A percentile compares a stretch with the other conserved stretches of the same genome.
Conservation (phyloP, 2,888 invertebrate species). For the Dione juno region DNA sequence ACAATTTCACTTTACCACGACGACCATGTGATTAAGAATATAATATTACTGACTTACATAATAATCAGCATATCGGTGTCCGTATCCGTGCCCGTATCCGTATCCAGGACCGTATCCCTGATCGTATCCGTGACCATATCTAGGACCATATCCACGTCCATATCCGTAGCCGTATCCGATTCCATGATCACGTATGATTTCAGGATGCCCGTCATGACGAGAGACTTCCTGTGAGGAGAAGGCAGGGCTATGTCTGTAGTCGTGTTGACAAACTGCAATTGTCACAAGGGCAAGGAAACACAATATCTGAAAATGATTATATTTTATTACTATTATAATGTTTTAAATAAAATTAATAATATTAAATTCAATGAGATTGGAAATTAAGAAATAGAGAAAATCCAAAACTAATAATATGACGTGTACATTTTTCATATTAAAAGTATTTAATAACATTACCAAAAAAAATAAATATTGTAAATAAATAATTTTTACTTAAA, state of each 20-base stretch:
- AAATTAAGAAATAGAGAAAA: too few relatives aligned
- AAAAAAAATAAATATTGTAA: too few relatives aligned
- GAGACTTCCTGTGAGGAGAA: conserved; percentile 68
- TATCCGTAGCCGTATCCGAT: conserved; percentile 30
- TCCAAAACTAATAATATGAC: too few relatives aligned
- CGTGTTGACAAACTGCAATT: conserved; percentile 37
- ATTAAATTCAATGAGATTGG: too few relatives aligned
- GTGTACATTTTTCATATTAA: too few relatives aligned
- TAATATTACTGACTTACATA: conserved; percentile 25
- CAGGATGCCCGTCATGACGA: conserved; percentile 62
- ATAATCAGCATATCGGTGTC: conserved; percentile 32
- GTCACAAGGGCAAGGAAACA: conserved; percentile 45
- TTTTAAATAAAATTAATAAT: too few relatives aligned
- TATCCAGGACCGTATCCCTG: background rate
- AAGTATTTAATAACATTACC: too few relatives aligned
- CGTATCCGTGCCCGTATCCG: background rate
- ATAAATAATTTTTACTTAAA: too few relatives aligned
- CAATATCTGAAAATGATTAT: conserved; percentile 39
- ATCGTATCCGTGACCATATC: background rate
- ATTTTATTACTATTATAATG: too few relatives aligned
- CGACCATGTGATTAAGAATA: too few relatives aligned
- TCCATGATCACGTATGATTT: conserved; percentile 57
- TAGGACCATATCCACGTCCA: background rate
- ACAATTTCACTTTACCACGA: too few relatives aligned
- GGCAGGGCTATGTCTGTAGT: conserved; percentile 64